Evolutionary conservation across 1,140 invertebrate genomes (phyloP).

Genomic region (Phortica variegata): DNA sequence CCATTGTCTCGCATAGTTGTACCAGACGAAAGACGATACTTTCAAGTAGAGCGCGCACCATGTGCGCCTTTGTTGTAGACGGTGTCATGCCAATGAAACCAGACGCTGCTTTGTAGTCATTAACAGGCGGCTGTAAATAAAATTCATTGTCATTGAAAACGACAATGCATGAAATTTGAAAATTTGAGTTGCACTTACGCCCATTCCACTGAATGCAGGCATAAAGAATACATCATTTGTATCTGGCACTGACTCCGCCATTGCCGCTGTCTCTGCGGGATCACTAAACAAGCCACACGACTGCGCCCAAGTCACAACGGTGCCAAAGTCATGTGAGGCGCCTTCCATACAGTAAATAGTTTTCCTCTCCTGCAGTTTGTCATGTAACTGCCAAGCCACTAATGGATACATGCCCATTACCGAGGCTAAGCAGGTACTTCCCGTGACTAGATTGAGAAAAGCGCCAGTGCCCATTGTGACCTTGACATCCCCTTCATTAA

Average conservation of each 20-base stretch:
- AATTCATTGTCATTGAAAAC: background rate
- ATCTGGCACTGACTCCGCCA: constrained; percentile 73
- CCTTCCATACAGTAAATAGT: constrained; percentile 80
- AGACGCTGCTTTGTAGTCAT: constrained; percentile 77
- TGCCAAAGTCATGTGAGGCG: constrained; percentile 82
- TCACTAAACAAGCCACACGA: constrained; percentile 71
- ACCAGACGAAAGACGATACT: constrained; percentile 82
- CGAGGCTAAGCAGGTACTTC: constrained; percentile 73
- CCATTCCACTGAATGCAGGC: constrained; percentile 87
- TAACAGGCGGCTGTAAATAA: constrained; percentile 75
- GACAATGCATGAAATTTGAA: background rate
- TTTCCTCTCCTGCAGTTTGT: constrained; percentile 38
- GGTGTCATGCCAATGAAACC: constrained; percentile 85
- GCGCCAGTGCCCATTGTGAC: constrained; percentile 93
- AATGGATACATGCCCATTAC: constrained; percentile 83
- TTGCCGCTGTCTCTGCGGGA: constrained; percentile 66
- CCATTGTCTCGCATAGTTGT: constrained; percentile 71
- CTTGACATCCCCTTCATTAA: constrained; percentile 79
- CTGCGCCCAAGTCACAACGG: constrained; percentile 83
- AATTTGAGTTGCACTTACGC: constrained; percentile 62
- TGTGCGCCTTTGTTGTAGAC: constrained; percentile 74
- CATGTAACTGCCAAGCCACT: constrained; percentile 82
- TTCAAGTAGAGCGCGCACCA: constrained; percentile 82
- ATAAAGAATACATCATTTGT: constrained; percentile 85
- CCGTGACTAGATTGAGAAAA: constrained; percentile 89